Evolutionary conservation across 2,797 vertebrate species (phyloP).

Genomic region (Tympanoctomys barrerae): DNA sequence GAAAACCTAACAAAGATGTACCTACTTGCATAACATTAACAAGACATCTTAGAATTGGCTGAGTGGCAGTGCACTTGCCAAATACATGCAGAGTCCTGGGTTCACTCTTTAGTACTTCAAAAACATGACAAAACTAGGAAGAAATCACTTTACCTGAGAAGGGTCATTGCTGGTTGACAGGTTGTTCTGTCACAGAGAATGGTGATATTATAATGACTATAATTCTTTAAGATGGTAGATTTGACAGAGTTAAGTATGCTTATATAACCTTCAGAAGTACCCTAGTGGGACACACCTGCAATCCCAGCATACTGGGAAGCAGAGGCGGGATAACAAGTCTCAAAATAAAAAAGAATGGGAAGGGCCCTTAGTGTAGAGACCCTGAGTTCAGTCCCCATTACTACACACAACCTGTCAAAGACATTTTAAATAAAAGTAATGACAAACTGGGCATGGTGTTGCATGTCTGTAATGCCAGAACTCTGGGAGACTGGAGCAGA

Average conservation of each 20-base stretch:
- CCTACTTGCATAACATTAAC: neutral
- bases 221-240: neutral
- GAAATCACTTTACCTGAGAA: neutral
- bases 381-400: neutral
- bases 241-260: neutral
- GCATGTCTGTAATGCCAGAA: neutral
- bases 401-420: neutral
- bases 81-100: neutral
- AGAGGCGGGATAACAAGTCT: neutral
- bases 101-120: neutral
- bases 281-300: neutral
- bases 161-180: neutral
- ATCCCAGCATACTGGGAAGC: neutral
- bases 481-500: neutral
- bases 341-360: neutral
- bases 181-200: slow-evolving; percentile 6
- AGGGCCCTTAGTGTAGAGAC: neutral
- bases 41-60: neutral
- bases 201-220: neutral
- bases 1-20: neutral
- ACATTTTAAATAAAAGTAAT: neutral
- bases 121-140: neutral
- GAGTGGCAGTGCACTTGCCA: neutral
- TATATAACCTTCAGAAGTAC: neutral
- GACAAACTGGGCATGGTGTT: neutral